Percentiles rank a stretch among this genome's conserved stretches.
Evolutionary conservation across 2,797 vertebrate genomes (phyloP).

Genomic region (Thunnus albacares): DNA sequence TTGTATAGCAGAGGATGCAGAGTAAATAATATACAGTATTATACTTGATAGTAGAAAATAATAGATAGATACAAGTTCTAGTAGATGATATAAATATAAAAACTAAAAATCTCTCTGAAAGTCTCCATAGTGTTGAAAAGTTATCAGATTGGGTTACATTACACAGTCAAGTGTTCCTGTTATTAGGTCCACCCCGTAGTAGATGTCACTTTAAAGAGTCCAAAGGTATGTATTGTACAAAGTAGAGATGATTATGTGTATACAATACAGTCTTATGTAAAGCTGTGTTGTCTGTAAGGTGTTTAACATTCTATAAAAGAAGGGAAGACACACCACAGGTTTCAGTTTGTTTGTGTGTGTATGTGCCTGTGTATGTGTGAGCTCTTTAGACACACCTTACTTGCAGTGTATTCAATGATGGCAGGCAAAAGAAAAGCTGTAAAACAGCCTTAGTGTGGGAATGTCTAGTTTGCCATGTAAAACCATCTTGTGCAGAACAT

Average conservation of each 20-base stretch:
- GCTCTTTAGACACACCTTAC: neutral
- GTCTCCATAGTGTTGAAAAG: neutral
- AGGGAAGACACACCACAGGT: neutral
- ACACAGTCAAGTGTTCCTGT: too few species aligned
- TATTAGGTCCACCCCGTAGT: neutral
- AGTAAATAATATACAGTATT: too few species aligned
- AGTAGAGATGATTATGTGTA: neutral
- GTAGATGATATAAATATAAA: neutral
- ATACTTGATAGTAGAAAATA: too few species aligned
- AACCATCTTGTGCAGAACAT: neutral
- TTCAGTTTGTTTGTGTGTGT: neutral
- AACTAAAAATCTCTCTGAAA: neutral
- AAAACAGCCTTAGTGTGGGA: neutral
- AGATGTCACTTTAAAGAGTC: too few species aligned
- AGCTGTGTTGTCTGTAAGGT: neutral
- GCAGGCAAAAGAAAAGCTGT: neutral
- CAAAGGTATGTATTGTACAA: neutral
- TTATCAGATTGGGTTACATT: neutral
- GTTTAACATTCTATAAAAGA: neutral
- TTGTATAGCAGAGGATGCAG: too few species aligned
- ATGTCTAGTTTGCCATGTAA: neutral
- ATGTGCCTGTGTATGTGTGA: conserved; percentile 1
- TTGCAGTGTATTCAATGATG: neutral
- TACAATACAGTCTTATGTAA: too few species aligned
- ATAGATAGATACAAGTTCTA: neutral